A percentile compares a stretch with the other conserved stretches of the same genome.
Conservation (phyloP, 2,113 vertebrate genomes). For the Picathartes gymnocephalus region DNA sequence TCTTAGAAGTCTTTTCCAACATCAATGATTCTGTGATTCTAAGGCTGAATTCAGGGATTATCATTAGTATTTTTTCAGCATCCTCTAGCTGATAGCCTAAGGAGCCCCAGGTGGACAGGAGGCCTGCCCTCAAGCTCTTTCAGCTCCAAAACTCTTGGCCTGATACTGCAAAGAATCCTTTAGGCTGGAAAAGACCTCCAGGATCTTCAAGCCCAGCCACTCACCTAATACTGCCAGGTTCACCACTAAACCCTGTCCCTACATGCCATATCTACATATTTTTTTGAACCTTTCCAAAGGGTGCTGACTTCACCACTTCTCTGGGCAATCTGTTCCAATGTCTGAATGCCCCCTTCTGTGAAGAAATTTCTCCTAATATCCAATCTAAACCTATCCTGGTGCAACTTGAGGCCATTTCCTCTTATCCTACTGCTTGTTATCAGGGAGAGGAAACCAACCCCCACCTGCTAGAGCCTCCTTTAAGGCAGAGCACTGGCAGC, state of each 20-base stretch:
- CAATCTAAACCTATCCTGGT: neutral
- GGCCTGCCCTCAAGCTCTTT: neutral
- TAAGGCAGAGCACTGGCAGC: neutral
- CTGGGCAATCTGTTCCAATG: neutral
- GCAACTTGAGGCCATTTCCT: neutral
- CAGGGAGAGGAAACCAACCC: neutral
- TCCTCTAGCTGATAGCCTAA: neutral
- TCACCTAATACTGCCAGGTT: neutral
- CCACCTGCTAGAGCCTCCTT: no score
- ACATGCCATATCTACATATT: neutral
- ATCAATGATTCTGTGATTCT: neutral
- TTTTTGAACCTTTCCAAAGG: neutral
- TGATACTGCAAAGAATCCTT: neutral
- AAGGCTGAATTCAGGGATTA: neutral
- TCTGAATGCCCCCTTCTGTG: neutral
- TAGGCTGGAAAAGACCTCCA: neutral
- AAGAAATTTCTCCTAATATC: neutral
- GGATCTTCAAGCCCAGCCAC: neutral
- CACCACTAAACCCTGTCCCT: neutral
- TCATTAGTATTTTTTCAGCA: neutral
- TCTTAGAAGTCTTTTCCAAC: neutral
- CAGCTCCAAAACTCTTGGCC: neutral
- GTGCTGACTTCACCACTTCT: neutral
- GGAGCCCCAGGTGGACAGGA: neutral
- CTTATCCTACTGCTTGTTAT: neutral